Conservation (phyloP, 2,113 vertebrate species). For the Cinclus mexicanus region DNA sequence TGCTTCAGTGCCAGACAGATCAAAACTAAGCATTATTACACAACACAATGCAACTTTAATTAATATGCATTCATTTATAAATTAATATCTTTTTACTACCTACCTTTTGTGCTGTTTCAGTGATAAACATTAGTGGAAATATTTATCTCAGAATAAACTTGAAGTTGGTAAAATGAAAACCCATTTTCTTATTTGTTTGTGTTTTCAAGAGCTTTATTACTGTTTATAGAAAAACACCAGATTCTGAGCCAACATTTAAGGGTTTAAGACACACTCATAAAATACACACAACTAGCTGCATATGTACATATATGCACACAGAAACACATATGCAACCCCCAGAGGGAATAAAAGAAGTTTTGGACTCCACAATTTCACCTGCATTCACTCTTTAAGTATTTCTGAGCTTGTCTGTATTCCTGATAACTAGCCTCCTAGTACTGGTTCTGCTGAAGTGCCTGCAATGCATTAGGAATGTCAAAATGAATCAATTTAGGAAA, state of each 20-base stretch:
- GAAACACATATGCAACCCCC: not conserved
- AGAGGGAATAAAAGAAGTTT: not conserved
- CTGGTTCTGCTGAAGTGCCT: constrained; percentile 13
- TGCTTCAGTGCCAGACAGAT: not conserved
- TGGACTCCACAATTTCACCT: not conserved
- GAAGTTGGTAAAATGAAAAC: not conserved
- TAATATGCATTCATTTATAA: not conserved
- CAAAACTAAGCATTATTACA: not conserved
- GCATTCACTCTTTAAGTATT: not conserved
- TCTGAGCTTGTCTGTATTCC: constrained; percentile 1
- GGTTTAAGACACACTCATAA: not conserved
- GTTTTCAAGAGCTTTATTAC: not conserved
- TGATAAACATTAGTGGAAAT: not conserved
- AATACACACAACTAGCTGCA: not conserved
- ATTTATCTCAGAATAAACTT: not conserved
- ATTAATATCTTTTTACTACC: not conserved
- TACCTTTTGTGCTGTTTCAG: not conserved
- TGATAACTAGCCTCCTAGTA: constrained; percentile 51
- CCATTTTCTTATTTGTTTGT: not conserved
- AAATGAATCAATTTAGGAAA: constrained; percentile 27
- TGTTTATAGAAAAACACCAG: not conserved
- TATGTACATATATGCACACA: not conserved
- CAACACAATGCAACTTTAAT: not conserved
- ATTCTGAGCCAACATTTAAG: constrained; percentile 5
- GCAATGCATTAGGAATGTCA: constrained; percentile 23